Evolutionary conservation across 2,888 invertebrate species (phyloP).

Genomic region (Agonopterix alstromeriana): DNA sequence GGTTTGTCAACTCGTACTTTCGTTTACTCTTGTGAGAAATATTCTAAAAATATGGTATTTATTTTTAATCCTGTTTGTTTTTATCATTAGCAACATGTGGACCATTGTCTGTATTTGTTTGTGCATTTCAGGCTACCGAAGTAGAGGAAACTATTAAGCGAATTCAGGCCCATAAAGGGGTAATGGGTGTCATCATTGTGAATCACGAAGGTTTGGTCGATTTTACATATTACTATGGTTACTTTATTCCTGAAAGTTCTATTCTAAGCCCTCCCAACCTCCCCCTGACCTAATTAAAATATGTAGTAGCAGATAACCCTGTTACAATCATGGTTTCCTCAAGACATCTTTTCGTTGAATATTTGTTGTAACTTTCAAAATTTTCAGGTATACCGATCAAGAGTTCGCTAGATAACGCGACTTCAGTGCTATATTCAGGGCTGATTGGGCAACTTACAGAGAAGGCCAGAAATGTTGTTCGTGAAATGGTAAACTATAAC

Average conservation of each 20-base stretch:
- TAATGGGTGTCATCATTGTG: slow-evolving; percentile 96
- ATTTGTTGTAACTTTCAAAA: slow-evolving; percentile 2
- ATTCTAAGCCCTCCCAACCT: background rate
- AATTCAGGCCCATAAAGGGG: slow-evolving; percentile 97
- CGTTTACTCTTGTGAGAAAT: background rate
- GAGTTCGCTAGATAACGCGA: slow-evolving; percentile 95
- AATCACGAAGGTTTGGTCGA: slow-evolving; percentile 93
- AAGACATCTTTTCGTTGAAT: background rate
- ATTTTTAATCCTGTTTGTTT: background rate
- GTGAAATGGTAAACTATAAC: slow-evolving; percentile 81
- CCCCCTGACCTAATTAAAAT: slow-evolving; percentile 4
- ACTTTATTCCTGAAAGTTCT: slow-evolving; percentile 1
- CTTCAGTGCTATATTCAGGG: slow-evolving; percentile 96
- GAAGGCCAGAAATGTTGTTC: slow-evolving; percentile 93
- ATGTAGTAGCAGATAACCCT: background rate
- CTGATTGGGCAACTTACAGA: slow-evolving; percentile 94
- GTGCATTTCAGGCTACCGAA: slow-evolving; percentile 81
- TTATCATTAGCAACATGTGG: background rate
- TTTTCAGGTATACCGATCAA: slow-evolving; percentile 90
- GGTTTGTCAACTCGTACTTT: background rate
- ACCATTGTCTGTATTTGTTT: background rate
- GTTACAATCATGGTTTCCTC: background rate
- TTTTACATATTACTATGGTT: slow-evolving; percentile 20
- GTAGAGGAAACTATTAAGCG: slow-evolving; percentile 99
- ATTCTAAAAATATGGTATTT: slow-evolving; percentile 17